Conservation (phyloP, 2,797 vertebrate genomes). For the Trichosurus vulpecula region DNA sequence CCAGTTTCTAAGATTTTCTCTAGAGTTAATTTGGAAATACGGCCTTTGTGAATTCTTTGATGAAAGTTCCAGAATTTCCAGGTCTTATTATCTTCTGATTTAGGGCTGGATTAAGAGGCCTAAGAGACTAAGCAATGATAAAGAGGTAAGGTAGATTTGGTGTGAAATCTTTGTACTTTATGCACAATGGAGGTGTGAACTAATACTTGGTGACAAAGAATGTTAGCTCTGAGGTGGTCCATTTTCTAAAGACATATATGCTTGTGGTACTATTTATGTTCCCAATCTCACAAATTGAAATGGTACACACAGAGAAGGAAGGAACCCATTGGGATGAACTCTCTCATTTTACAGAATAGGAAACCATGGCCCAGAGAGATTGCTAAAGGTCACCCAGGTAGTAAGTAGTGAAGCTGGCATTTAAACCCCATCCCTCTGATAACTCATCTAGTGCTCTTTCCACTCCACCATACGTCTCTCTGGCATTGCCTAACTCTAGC, state of each 20-base stretch:
- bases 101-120: neutral
- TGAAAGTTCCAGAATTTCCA: neutral
- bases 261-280: neutral
- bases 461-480: neutral
- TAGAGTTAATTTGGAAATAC: neutral
- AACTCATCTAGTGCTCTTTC: neutral
- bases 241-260: neutral
- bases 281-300: neutral
- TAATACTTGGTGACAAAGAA: fast-evolving
- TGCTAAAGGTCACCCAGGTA: neutral
- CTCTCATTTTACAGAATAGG: neutral
- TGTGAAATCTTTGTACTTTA: neutral
- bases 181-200: fast-evolving
- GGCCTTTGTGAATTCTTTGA: neutral
- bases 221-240: fast-evolving
- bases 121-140: neutral
- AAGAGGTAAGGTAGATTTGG: too few species aligned
- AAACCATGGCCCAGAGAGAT: neutral
- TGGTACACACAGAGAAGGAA: neutral
- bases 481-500: neutral
- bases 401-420: neutral
- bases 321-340: neutral
- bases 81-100: neutral
- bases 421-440: neutral
- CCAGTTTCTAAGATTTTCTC: neutral